These are phyloP conservation scores for Ecliptopera silaceata DNA, from an alignment of 2,888 invertebrate species.

Conservation along the genomic window DNA sequence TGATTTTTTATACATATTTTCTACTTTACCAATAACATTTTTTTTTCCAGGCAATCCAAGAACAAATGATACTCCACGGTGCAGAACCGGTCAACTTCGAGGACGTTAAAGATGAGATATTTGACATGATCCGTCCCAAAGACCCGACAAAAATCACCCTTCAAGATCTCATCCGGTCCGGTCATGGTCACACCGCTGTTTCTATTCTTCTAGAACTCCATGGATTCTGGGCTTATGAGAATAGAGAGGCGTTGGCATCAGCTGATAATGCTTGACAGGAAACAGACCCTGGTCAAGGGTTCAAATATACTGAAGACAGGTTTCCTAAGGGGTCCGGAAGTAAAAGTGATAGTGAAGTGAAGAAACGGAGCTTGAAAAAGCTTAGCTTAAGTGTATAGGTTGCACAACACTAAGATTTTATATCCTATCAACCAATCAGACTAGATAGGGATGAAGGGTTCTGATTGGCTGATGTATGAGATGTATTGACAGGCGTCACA, in stretches of 20 bases:
- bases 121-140: constrained; percentile 97
- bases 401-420: too few species aligned
- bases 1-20: too few species aligned
- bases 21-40: background rate
- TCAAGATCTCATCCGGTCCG: constrained; percentile 91
- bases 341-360: background rate
- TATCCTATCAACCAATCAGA: too few species aligned
- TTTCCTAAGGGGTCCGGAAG: constrained; percentile 4
- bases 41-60: constrained; percentile 95
- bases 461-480: too few species aligned
- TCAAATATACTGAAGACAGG: constrained; percentile 7
- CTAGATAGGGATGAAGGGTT: too few species aligned
- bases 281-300: constrained; percentile 4
- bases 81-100: constrained; percentile 96
- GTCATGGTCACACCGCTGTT: constrained; percentile 96
- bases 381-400: background rate
- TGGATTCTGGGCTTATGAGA: constrained; percentile 98
- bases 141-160: constrained; percentile 93
- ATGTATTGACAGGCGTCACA: too few species aligned
- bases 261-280: constrained; percentile 81
- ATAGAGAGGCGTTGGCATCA: constrained; percentile 91
- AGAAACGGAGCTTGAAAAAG: background rate
- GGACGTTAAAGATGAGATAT: constrained; percentile 98
- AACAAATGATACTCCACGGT: constrained; percentile 93
- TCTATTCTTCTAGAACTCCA: constrained; percentile 97